Evolutionary conservation across 2,888 invertebrate genomes (phyloP).

Genomic region (Malthinus flaveolus): DNA sequence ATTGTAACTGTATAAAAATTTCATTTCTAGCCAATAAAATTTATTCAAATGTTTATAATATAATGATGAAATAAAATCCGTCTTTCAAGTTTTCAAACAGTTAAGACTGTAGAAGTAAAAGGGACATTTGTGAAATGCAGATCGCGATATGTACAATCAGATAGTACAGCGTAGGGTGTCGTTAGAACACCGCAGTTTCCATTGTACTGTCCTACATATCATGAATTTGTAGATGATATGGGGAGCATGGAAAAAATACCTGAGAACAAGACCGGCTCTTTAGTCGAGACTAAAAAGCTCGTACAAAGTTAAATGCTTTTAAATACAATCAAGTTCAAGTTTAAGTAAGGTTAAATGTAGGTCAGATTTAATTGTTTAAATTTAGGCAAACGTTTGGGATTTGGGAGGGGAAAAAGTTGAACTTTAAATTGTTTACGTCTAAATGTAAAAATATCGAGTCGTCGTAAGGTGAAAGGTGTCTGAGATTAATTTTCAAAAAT

Average conservation of each 20-base stretch:
- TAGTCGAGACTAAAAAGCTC: conserved; percentile 46
- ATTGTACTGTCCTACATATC: conserved; percentile 53
- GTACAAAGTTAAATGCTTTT: conserved; percentile 36
- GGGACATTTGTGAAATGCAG: conserved; percentile 44
- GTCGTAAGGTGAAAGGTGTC: neutral
- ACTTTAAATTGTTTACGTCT: neutral
- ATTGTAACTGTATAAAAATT: no score
- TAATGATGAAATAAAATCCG: conserved; percentile 10
- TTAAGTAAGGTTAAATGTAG: conserved; percentile 36
- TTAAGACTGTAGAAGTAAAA: conserved; percentile 27
- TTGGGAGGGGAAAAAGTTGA: neutral
- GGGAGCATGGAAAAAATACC: conserved; percentile 48
- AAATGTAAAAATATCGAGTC: neutral
- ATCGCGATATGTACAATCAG: conserved; percentile 52
- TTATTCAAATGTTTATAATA: neutral
- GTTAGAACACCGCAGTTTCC: conserved; percentile 52
- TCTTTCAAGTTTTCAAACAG: conserved; percentile 12
- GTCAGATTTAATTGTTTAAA: neutral
- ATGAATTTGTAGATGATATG: conserved; percentile 51
- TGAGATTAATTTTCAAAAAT: neutral
- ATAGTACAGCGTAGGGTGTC: conserved; percentile 52
- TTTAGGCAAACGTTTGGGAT: neutral
- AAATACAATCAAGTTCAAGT: conserved; percentile 20
- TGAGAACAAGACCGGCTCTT: conserved; percentile 44
- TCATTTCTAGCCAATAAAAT: no score